phyloP scores from a whole-genome alignment of 2,888 invertebrate species.

The Ectobius pallidus region DNA sequence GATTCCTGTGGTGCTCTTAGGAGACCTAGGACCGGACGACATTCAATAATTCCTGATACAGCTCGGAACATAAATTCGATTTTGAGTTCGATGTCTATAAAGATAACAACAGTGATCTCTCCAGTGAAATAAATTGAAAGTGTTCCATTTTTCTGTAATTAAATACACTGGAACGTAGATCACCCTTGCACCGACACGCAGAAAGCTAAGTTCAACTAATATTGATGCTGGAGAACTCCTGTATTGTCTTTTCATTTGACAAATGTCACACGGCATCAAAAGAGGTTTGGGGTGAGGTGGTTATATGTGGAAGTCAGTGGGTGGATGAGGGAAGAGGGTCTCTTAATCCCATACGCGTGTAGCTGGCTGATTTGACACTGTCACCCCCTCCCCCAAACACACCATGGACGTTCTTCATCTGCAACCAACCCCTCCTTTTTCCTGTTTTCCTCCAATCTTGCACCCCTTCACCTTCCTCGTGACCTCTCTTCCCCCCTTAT shows the following conservation, averaged over 20 bases:
- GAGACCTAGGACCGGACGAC: too few relatives aligned
- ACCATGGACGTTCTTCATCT: neutral
- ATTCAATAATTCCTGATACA: too few relatives aligned
- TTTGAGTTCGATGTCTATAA: too few relatives aligned
- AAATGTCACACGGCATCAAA: conserved; percentile 36
- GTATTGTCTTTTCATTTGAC: conserved; percentile 42
- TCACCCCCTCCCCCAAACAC: neutral
- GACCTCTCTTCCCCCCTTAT: conserved; percentile 29
- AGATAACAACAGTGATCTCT: too few relatives aligned
- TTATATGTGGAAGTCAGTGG: too few relatives aligned
- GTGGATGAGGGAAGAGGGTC: neutral
- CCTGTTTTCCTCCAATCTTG: conserved; percentile 18
- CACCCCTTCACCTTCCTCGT: conserved; percentile 28
- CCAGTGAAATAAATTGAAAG: too few relatives aligned
- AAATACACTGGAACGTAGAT: too few relatives aligned
- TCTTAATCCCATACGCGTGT: conserved; percentile 35
- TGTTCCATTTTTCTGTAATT: too few relatives aligned
- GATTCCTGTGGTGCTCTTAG: too few relatives aligned
- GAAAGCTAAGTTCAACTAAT: neutral
- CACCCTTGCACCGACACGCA: too few relatives aligned
- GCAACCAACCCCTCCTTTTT: conserved; percentile 8
- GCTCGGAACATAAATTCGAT: too few relatives aligned
- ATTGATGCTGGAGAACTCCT: neutral
- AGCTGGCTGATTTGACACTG: conserved; percentile 34
- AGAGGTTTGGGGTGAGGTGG: too few relatives aligned